Evolutionary conservation across 2,113 vertebrate genomes (phyloP), one percentile per base, ranked within the genome.

Genomic region (Cichladusa arquata): DNA sequence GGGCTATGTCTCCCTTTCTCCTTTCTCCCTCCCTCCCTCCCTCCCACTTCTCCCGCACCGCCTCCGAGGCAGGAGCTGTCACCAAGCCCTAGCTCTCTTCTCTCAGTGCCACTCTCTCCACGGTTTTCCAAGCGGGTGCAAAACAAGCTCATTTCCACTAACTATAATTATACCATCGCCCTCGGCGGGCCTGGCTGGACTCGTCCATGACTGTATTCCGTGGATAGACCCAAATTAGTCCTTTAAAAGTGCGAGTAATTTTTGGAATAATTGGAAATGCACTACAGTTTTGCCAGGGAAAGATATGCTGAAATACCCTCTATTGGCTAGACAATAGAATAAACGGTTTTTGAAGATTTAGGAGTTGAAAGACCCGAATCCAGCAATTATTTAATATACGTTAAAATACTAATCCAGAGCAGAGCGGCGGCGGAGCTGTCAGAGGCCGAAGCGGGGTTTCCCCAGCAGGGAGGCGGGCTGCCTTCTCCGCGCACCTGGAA

Each of bases 131-230:
- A 72, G 69, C 57, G 82, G 83, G 86, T 81, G 90, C 94, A 93
- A 95, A 94, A 86, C 85, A 88, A 86, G 86, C 95, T 96, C 62
- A 42, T 95, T 95, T 93, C 86, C 93, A 84, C 85, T 90, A 88
- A 96, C 93, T 88, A 86, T 48, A 87, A 86, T 73, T 73, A 71
- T 28, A 91, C 48, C 51, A 53, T 69, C 79, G 92, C 94, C 79
- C 81, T 93, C 79, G 64, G 97, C 74, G 62, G 90, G 62, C 81
- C 70, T 56, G 82, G 73, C 89, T 73, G 96, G 93, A 76, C 96
- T 79, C 95, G 76, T 78, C 73, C 82, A 18, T 66, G 81, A 84
- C 40, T 62, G 67, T 88, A 44, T 45, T 36, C 74, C 81, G 38
- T 11, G 61, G 80, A 92, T 51, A 70, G 79, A 22, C 62, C 29